Percentiles rank a stretch among this genome's conserved stretches.
These are phyloP conservation scores for Ondatra zibethicus DNA, from an alignment of 2,113 vertebrate species.

Conservation along the genomic window DNA sequence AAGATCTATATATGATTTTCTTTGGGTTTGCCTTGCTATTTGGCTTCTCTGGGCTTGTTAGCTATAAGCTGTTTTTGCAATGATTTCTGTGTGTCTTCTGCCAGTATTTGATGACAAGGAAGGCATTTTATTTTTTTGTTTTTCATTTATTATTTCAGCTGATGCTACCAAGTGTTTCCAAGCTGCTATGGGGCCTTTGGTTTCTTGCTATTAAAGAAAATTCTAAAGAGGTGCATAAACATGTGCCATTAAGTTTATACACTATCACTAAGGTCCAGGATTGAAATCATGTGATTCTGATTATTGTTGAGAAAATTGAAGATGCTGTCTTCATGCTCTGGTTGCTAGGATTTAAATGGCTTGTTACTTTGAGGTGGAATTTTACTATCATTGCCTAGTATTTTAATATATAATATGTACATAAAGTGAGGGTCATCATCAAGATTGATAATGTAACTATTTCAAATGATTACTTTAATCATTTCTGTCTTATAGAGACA, in stretches of 20 bases:
- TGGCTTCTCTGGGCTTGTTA: too few relatives aligned
- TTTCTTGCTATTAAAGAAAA: constrained; percentile 43
- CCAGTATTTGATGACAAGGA: constrained; percentile 43
- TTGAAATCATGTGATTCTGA: constrained; percentile 16
- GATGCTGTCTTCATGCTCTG: background rate
- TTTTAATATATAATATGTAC: background rate
- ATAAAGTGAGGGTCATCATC: background rate
- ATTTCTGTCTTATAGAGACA: background rate
- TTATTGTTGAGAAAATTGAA: constrained; percentile 39
- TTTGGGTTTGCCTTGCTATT: too few relatives aligned
- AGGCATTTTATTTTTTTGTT: constrained; percentile 17
- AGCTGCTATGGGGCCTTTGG: background rate
- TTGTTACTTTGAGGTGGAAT: constrained; percentile 35
- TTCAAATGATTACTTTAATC: constrained; percentile 40
- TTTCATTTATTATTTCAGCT: constrained; percentile 33
- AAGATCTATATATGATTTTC: too few relatives aligned
- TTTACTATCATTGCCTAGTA: background rate
- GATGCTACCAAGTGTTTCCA: constrained; percentile 24
- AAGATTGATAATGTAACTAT: background rate
- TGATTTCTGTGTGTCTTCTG: constrained; percentile 53
- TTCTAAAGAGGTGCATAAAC: background rate
- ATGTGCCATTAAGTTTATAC: constrained; percentile 28
- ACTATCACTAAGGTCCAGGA: constrained; percentile 5
- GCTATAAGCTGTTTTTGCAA: too few relatives aligned
- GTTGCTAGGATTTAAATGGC: background rate